Percentiles rank a stretch among this genome's conserved stretches.
Conservation (phyloP, 2,797 vertebrate species). For the Enteromius unitaeniatus region DNA sequence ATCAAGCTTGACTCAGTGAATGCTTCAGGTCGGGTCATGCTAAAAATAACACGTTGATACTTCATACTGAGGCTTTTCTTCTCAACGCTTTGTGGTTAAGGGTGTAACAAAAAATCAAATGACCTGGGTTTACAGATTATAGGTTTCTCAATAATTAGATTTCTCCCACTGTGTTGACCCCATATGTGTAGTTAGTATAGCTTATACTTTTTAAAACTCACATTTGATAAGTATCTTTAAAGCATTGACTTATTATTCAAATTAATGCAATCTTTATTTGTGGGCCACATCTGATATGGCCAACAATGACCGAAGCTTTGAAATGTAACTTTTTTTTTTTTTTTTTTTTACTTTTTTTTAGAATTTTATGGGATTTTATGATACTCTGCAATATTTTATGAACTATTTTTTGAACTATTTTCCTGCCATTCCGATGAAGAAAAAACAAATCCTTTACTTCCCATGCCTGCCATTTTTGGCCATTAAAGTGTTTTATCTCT, state of each 20-base stretch:
- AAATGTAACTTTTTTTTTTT: neutral
- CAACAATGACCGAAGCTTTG: neutral
- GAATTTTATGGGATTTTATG: neutral
- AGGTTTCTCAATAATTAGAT: neutral
- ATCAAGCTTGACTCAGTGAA: conserved; percentile 15
- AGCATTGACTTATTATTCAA: neutral
- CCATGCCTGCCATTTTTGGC: neutral
- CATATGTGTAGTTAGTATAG: neutral
- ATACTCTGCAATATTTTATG: neutral
- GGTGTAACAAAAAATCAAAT: neutral
- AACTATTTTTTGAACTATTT: neutral
- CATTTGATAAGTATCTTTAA: neutral
- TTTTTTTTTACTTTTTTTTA: too few species aligned
- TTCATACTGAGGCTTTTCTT: neutral
- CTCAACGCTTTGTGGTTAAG: neutral
- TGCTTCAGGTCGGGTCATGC: neutral
- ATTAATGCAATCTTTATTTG: neutral
- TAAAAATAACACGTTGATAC: neutral
- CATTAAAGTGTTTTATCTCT: neutral
- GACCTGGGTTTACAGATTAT: neutral
- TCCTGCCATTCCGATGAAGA: neutral
- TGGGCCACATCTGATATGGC: neutral
- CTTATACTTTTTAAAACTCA: neutral
- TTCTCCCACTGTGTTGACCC: neutral
- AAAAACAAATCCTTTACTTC: neutral